Conservation (phyloP, 2,888 invertebrate species). For the Chloromyia formosa region DNA sequence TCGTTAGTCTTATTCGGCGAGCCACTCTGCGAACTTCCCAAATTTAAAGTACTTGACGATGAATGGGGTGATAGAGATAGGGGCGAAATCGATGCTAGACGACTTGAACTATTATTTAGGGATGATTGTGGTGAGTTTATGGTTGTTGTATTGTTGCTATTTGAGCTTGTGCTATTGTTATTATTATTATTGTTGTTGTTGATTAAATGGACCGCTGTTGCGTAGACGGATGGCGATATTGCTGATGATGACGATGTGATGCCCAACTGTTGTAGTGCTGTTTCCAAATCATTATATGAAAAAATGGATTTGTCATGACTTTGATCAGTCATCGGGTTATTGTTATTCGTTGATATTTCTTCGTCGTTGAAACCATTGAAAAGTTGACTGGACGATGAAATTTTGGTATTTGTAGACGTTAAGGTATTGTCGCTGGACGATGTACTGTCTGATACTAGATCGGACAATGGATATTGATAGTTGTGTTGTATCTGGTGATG, state of each 20-base stretch:
- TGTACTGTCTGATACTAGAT: constrained; percentile 46
- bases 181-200: constrained; percentile 25
- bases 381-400: constrained; percentile 45
- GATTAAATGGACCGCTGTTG: constrained; percentile 45
- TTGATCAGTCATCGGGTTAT: constrained; percentile 46
- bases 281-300: constrained; percentile 51
- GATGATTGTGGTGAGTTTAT: constrained; percentile 44
- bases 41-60: constrained; percentile 47
- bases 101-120: constrained; percentile 46
- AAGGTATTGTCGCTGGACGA: constrained; percentile 31
- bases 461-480: constrained; percentile 48
- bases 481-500: constrained; percentile 49
- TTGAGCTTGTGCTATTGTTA: constrained; percentile 40
- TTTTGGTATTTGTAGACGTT: constrained; percentile 44
- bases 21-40: constrained; percentile 44
- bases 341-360: constrained; percentile 41
- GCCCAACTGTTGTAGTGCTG: constrained; percentile 51
- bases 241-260: constrained; percentile 54
- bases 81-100: constrained; percentile 46
- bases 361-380: constrained; percentile 31
- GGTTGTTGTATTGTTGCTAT: constrained; percentile 41
- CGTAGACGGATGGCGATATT: constrained; percentile 40
- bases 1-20: constrained; percentile 45
- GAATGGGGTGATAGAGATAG: constrained; percentile 45
- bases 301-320: constrained; percentile 49